Evolutionary conservation across 2,797 vertebrate genomes (phyloP).

Genomic region (Sebastes wilsoni): DNA sequence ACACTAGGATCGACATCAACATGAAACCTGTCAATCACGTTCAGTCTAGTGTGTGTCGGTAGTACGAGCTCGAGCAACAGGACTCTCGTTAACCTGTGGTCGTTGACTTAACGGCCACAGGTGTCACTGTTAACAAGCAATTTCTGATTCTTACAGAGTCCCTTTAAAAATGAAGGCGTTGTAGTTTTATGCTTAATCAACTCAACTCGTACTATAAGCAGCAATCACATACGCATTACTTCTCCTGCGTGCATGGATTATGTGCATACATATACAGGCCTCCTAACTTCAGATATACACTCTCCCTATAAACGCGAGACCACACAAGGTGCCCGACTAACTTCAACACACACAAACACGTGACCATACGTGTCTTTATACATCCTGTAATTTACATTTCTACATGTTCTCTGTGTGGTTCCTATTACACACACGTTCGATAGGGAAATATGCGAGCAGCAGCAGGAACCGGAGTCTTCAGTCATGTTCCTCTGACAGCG

Average conservation of each 20-base stretch:
- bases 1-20: no score
- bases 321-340: conserved; percentile 36
- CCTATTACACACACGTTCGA: conserved; percentile 43
- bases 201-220: background rate
- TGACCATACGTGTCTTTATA: conserved; percentile 29
- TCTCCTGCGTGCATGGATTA: background rate
- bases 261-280: background rate
- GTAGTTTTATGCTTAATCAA: background rate
- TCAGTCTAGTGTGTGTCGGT: no score
- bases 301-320: conserved; percentile 34
- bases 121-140: no score
- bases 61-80: no score
- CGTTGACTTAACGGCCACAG: no score
- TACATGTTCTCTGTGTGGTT: conserved; percentile 39
- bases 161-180: background rate
- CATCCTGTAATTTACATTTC: conserved; percentile 62
- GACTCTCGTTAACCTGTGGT: no score
- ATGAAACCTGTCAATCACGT: no score
- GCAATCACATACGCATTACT: background rate
- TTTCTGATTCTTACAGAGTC: no score
- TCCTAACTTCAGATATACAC: conserved; percentile 16
- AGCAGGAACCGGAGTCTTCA: conserved; percentile 17
- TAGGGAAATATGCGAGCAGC: conserved; percentile 10
- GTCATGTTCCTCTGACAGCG: conserved; percentile 56
- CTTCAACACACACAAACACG: conserved; percentile 30